Evolutionary conservation across 2,888 invertebrate species (phyloP), one percentile per base, ranked within the genome.

Genomic region (Pristionchus japonicus): DNA sequence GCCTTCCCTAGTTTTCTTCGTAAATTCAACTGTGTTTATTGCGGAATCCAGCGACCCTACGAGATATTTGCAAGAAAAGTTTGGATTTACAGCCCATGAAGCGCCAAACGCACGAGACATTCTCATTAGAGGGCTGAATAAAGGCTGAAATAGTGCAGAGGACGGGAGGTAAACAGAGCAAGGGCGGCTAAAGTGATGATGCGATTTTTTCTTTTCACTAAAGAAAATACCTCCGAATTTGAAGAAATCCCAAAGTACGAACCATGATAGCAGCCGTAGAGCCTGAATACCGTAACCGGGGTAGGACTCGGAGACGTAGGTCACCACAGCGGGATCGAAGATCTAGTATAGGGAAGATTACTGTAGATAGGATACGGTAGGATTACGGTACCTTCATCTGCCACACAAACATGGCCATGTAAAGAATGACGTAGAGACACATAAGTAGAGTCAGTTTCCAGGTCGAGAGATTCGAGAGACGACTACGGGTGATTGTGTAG

Each of bases 271-370:
- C 13, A 87, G 77, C 9, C 87, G 34, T 2, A 87, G 80, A 3
- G 34, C 87, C 34, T 77, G 57, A 9, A 87, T 77, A 27, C 97
- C 96, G 93, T 97, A 97, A 0, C 98, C 98, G 0, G 97, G 97
- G 0, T 97, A 97, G 70, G 97, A 97, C 95, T 98, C 98, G 94
- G 97, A 98, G 2, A 97, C 95, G 94, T 98, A 98, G 20, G 97
- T 95, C 0, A 98, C 98, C 95, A 97, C 96, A 2, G 97, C 98
- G 0, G 98, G 97, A 95, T 98, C 98, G 94, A 98, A 98, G 1
- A 96, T 96, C 97, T 97, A 37, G 6, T 13, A 67, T 31, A 23
- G 64, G 77, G 20, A 6, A 31, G 34, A 11, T 40, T 74, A n/a
- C 43, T 6, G 37, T 34, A 34, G 31, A 20, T 43, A 15, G n/a